Evolutionary conservation across 2,797 vertebrate genomes (phyloP).

Genomic region (Acomys russatus): DNA sequence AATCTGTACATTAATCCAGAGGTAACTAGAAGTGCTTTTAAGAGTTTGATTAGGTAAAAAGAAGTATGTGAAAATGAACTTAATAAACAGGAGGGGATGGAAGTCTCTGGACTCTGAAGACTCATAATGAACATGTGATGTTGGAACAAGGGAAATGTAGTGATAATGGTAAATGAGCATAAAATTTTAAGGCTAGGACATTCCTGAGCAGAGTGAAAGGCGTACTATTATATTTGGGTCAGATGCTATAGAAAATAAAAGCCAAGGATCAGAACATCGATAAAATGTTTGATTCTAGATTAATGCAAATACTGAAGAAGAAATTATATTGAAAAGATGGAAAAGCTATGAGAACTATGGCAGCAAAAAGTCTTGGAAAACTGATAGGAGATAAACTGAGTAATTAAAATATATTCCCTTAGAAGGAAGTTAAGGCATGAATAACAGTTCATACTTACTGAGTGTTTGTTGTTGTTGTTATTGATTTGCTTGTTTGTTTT

Average conservation of each 20-base stretch:
- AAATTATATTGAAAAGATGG: background rate
- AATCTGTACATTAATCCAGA: background rate
- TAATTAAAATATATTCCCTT: background rate
- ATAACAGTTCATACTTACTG: background rate
- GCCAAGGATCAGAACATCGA: background rate
- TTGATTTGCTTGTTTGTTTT: background rate
- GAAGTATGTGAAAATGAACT: background rate
- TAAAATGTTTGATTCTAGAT: background rate
- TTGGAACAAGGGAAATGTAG: fast-evolving
- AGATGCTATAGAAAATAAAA: background rate
- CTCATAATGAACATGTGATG: background rate
- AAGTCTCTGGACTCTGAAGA: background rate
- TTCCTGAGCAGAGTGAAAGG: background rate
- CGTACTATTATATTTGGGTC: background rate
- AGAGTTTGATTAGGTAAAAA: background rate
- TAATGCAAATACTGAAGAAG: background rate
- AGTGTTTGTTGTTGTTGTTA: too few species aligned
- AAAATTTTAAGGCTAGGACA: background rate
- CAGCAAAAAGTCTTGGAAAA: background rate
- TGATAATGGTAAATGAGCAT: background rate
- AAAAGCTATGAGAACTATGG: background rate
- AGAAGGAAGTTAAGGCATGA: background rate
- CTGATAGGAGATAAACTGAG: background rate
- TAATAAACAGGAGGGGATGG: background rate
- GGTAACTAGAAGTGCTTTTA: background rate